Evolutionary conservation across 2,113 vertebrate species (phyloP).

Genomic region (Anser cygnoides): DNA sequence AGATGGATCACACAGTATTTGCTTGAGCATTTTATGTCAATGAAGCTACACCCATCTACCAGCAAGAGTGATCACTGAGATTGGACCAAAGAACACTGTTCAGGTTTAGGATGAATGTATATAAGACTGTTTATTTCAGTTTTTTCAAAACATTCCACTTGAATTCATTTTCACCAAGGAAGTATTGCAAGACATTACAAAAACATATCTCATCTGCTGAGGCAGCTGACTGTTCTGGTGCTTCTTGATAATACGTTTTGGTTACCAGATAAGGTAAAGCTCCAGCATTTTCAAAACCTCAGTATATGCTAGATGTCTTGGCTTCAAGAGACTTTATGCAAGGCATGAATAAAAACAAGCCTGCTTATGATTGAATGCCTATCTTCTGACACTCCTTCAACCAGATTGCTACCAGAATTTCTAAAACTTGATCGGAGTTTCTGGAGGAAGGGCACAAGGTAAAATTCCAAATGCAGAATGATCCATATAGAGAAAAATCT

Average conservation of each 20-base stretch:
- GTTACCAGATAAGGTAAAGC: neutral
- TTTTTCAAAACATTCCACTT: neutral
- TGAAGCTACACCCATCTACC: neutral
- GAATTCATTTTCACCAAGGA: neutral
- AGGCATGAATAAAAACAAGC: neutral
- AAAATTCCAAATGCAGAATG: neutral
- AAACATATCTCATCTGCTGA: neutral
- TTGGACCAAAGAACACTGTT: neutral
- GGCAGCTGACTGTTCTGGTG: neutral
- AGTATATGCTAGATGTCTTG: neutral
- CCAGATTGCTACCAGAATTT: neutral
- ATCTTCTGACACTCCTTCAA: neutral
- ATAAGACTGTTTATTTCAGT: neutral
- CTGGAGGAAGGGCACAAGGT: neutral
- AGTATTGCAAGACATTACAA: neutral
- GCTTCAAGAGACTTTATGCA: neutral
- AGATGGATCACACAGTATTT: neutral
- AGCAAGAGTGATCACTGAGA: neutral
- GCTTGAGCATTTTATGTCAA: neutral
- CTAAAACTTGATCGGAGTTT: neutral
- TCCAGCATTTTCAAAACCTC: neutral
- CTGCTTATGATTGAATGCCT: neutral
- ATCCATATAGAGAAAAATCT: neutral
- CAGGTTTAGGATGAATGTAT: accelerated
- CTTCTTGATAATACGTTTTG: neutral